Evolutionary conservation across 2,797 vertebrate genomes (phyloP).

Genomic region (Protosalanx chinensis): DNA sequence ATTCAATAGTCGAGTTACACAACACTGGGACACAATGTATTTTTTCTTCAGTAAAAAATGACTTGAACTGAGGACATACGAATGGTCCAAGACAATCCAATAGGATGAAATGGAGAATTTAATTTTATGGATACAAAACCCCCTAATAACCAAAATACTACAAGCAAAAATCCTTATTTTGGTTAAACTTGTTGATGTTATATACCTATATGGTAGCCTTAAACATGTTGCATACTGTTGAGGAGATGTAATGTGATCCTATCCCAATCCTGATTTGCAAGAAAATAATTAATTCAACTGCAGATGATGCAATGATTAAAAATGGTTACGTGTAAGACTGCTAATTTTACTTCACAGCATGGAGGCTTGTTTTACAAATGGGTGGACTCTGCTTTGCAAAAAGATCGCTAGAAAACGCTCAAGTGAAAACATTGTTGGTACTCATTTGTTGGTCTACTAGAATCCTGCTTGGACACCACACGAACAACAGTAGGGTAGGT

Average conservation of each 20-base stretch:
- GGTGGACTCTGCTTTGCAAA: conserved; percentile 16
- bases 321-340: conserved; percentile 35
- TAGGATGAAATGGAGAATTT: neutral
- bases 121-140: conserved; percentile 23
- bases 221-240: too few species aligned
- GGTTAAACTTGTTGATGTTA: too few species aligned
- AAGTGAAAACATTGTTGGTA: conserved; percentile 40
- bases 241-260: conserved; percentile 5
- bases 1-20: conserved; percentile 52
- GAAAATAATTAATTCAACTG: too few species aligned
- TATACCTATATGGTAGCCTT: too few species aligned
- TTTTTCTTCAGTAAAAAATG: conserved; percentile 14
- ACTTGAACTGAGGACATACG: neutral
- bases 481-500: conserved; percentile 52
- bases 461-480: conserved; percentile 51
- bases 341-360: conserved; percentile 20
- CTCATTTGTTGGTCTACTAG: conserved; percentile 43
- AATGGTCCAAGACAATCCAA: too few species aligned
- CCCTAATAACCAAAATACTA: conserved; percentile 27
- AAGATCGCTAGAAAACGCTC: conserved; percentile 31
- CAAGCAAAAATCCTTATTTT: conserved; percentile 30
- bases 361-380: conserved; percentile 26
- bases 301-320: conserved; percentile 12
- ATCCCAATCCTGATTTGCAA: too few species aligned
- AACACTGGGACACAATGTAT: conserved; percentile 21